Evolutionary conservation across 2,113 vertebrate species (phyloP), one percentile per base, ranked within the genome.

Genomic region (Grantiella picta): DNA sequence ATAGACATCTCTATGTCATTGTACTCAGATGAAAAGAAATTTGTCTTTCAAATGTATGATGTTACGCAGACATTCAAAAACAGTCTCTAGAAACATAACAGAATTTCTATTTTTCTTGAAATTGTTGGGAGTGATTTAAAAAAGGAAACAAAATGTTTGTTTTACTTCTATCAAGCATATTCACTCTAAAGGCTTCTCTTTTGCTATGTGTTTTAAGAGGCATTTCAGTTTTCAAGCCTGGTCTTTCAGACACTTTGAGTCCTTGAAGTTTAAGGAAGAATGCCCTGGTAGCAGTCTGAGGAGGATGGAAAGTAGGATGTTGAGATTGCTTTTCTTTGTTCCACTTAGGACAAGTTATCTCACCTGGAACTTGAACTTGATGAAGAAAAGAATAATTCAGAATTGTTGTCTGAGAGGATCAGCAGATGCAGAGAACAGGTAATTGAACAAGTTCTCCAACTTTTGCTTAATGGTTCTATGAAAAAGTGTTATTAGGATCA

Each of bases 381-480:
- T 31, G 99, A 99, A 96, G 99, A 99, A 95, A 98, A 98, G 95
- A 98, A 97, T 70, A 99, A 98, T 73, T 99, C 99, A 0, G 99
- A 99, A 92, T 96, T 99, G 95, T 97, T 99, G 94, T 99, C 99
- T 36, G 98, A 99, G 92, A 98, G 99, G 95, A 98, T 99, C 90
- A 96, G 98, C 88, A 94, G 99, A 90, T 98, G 99, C 96, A 97
- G 99, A 97, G 99, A 99, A 71, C 99, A 99, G 99, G 99, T 99
- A 97, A 85, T 94, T 65, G 29, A 53, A 31, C 25, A 54, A 84
- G 7, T 92, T 63, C 82, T 75, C n/a, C 25, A 82, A 14, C 20
- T 72, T 25, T 44, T 61, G 5, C 52, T 7, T 92, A 33, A 36
- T 17, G 10, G 60, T 70, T 69, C 10, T 36, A 15, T 50, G 40